A percentile compares a stretch with the other conserved stretches of the same genome.
Conservation (phyloP, 2,113 vertebrate genomes). For the Pardalotus punctatus region DNA sequence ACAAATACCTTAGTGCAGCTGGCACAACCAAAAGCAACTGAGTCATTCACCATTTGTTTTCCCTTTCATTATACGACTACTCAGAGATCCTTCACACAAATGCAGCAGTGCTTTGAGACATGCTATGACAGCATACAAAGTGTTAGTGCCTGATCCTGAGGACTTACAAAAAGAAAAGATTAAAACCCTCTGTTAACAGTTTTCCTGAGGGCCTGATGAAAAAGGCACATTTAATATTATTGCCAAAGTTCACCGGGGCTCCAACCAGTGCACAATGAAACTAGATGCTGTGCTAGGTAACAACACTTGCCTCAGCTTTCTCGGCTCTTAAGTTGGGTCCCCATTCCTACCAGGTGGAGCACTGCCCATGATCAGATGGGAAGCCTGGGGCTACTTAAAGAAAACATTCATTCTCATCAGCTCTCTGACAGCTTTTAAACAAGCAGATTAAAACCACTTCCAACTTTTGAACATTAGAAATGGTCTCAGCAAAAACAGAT, state of each 20-base stretch:
- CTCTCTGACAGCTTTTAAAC: conserved; percentile 13
- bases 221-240: background rate
- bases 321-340: background rate
- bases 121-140: background rate
- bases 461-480: conserved; percentile 11
- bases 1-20: conserved; percentile 13
- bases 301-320: background rate
- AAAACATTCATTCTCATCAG: background rate
- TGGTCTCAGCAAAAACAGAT: background rate
- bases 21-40: background rate
- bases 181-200: background rate
- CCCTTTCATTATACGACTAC: background rate
- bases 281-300: background rate
- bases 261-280: background rate
- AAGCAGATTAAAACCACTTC: conserved; percentile 18
- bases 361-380: background rate
- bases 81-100: background rate
- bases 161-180: background rate
- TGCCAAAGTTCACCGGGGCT: background rate
- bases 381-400: conserved; percentile 26
- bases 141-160: background rate
- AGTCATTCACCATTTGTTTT: conserved; percentile 1
- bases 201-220: background rate
- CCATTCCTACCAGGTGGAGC: background rate
- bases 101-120: background rate